Conservation (phyloP, 2,113 vertebrate genomes). For the Apteryx owenii region DNA sequence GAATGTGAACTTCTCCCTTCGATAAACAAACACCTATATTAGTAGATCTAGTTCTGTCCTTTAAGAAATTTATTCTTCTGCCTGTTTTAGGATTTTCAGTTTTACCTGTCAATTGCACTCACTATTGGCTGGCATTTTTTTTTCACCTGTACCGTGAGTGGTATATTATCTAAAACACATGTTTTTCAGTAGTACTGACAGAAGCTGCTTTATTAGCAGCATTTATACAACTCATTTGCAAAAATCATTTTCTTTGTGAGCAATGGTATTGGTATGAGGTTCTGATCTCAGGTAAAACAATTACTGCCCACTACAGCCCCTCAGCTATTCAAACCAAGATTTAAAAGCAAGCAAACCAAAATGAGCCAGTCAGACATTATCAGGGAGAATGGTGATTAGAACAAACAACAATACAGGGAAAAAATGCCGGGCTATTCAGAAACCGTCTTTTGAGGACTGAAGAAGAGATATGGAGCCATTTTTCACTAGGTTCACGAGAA, state of each 20-base stretch:
- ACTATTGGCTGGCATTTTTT: neutral
- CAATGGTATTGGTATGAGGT: neutral
- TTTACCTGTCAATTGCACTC: constrained; percentile 35
- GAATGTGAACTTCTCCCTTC: neutral
- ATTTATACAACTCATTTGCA: neutral
- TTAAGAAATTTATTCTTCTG: neutral
- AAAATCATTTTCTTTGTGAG: neutral
- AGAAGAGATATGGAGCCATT: constrained; percentile 78
- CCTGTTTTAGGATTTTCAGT: neutral
- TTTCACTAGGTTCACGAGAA: constrained; percentile 79
- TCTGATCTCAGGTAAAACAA: constrained; percentile 38
- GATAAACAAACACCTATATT: neutral
- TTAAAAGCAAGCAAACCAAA: constrained; percentile 55
- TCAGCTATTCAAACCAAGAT: neutral
- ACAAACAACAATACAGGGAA: constrained; percentile 49
- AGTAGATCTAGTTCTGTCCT: neutral
- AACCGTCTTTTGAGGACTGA: constrained; percentile 62
- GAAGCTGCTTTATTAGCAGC: constrained; percentile 1
- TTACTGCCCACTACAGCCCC: constrained; percentile 30
- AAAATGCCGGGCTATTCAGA: constrained; percentile 58
- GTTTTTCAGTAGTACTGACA: constrained; percentile 13
- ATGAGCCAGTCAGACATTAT: constrained; percentile 51
- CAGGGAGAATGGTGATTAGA: constrained; percentile 19
- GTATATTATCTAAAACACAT: neutral
- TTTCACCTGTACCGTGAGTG: neutral